Evolutionary conservation across 1,140 invertebrate species (phyloP).

Genomic region (Drosophila sp.): DNA sequence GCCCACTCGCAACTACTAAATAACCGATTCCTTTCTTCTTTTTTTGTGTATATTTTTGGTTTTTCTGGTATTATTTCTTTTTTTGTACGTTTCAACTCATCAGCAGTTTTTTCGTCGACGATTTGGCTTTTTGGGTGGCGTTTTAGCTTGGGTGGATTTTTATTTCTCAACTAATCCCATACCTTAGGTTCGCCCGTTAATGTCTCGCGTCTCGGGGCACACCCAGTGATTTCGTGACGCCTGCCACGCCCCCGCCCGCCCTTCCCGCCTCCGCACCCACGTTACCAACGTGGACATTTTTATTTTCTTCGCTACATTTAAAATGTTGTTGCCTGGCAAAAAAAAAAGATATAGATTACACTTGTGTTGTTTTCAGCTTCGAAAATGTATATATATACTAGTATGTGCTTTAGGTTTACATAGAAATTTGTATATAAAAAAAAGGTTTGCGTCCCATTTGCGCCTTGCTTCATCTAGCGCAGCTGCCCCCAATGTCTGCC

Average conservation of each 20-base stretch:
- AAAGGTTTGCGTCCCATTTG: slow-evolving; percentile 53
- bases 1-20: slow-evolving; percentile 44
- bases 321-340: slow-evolving; percentile 29
- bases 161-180: slow-evolving; percentile 58
- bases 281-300: slow-evolving; percentile 7
- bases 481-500: slow-evolving; percentile 24
- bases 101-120: slow-evolving; percentile 41
- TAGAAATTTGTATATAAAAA: slow-evolving; percentile 29
- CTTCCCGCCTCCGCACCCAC: neutral
- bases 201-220: slow-evolving; percentile 37
- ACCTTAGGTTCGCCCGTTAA: slow-evolving; percentile 4
- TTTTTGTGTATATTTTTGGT: slow-evolving; percentile 1
- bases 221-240: slow-evolving; percentile 45
- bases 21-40: slow-evolving; percentile 43
- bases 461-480: slow-evolving; percentile 51
- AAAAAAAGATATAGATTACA: slow-evolving; percentile 56
- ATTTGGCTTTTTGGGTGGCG: slow-evolving; percentile 19
- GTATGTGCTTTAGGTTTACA: too few species aligned
- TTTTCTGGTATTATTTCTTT: slow-evolving; percentile 19
- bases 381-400: slow-evolving; percentile 24
- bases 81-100: slow-evolving; percentile 52
- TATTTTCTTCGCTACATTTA: slow-evolving; percentile 28
- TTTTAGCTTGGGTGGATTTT: slow-evolving; percentile 36
- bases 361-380: slow-evolving; percentile 49
- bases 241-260: slow-evolving; percentile 6